These are phyloP conservation scores for Cathartes aura DNA, from an alignment of 2,113 vertebrate genomes.

Conservation along the genomic window DNA sequence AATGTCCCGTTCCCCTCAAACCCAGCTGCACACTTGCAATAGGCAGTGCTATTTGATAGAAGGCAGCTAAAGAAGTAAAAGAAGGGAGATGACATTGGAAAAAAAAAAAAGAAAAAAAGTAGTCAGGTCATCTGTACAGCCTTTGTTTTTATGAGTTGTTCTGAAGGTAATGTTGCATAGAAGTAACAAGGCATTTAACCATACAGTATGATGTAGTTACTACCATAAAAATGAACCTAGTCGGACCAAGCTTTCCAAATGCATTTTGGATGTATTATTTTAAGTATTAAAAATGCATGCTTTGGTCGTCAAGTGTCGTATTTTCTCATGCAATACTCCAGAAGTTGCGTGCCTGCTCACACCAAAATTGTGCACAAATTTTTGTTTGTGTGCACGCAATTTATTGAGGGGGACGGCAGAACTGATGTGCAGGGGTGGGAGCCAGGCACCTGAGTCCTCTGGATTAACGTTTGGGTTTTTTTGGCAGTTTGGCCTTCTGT, in stretches of 20 bases:
- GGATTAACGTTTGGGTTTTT: neutral
- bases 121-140: neutral
- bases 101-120: neutral
- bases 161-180: neutral
- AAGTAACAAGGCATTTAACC: neutral
- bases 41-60: conserved; percentile 37
- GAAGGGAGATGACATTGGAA: neutral
- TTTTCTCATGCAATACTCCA: neutral
- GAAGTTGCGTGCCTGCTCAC: neutral
- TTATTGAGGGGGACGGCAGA: neutral
- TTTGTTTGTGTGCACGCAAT: neutral
- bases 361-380: neutral
- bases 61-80: conserved; percentile 77
- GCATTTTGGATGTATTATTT: neutral
- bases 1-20: conserved; percentile 89
- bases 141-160: neutral
- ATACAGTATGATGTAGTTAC: neutral
- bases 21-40: conserved; percentile 87
- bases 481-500: neutral
- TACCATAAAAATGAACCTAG: neutral
- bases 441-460: too few relatives aligned
- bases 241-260: neutral
- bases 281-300: neutral
- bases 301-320: neutral
- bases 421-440: neutral